These are phyloP conservation scores for Leptosomus discolor DNA, from an alignment of 2,113 vertebrate genomes.

Conservation along the genomic window DNA sequence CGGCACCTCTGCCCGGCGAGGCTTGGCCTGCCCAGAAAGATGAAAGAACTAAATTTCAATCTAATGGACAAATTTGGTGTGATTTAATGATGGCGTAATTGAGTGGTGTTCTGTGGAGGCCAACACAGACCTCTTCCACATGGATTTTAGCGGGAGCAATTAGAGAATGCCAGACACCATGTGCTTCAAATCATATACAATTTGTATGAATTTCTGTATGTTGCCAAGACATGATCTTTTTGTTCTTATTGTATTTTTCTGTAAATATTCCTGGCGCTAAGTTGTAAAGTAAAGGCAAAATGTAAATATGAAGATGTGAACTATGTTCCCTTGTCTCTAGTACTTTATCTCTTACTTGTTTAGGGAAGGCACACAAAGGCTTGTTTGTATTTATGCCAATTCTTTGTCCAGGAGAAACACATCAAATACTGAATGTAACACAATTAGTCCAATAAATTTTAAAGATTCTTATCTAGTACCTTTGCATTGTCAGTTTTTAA, in stretches of 20 bases:
- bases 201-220: constrained; percentile 72
- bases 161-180: constrained; percentile 22
- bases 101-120: background rate
- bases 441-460: constrained; percentile 93
- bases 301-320: constrained; percentile 89
- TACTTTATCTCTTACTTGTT: constrained; percentile 76
- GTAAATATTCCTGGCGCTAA: constrained; percentile 85
- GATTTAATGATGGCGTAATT: background rate
- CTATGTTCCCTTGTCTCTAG: constrained; percentile 77
- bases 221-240: constrained; percentile 78
- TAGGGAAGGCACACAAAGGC: constrained; percentile 80
- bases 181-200: constrained; percentile 68
- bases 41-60: background rate
- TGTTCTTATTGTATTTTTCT: constrained; percentile 82
- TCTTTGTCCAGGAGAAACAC: constrained; percentile 84
- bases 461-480: constrained; percentile 86
- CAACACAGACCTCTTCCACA: background rate
- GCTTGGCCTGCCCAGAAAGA: background rate
- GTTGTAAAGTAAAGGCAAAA: constrained; percentile 85
- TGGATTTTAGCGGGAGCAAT: constrained; percentile 57
- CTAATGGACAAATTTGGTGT: background rate
- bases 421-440: constrained; percentile 92
- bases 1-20: background rate
- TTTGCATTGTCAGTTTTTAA: background rate
- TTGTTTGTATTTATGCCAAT: constrained; percentile 87